phyloP scores from a whole-genome alignment of 2,113 vertebrate species.

The Leptodactylus fuscus region DNA sequence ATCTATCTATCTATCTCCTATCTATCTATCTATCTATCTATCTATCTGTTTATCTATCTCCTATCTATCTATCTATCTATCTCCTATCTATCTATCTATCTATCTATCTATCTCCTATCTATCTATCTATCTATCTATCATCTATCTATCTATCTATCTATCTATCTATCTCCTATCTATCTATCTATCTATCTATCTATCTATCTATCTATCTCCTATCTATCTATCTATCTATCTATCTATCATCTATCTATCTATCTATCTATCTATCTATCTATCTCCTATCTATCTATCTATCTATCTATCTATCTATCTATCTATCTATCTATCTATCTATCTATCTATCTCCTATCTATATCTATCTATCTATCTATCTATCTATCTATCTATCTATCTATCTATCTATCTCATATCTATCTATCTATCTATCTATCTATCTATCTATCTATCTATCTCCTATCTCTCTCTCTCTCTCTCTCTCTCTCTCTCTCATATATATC shows the following conservation, averaged over 20 bases:
- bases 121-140: neutral
- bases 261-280: neutral
- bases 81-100: slow-evolving; percentile 5
- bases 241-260: neutral
- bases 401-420: too few relatives aligned
- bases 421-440: too few relatives aligned
- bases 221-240: slow-evolving; percentile 19
- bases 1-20: neutral
- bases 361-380: slow-evolving; percentile 28
- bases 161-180: neutral
- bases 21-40: neutral
- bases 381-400: neutral
- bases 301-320: slow-evolving; percentile 9
- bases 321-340: slow-evolving; percentile 14
- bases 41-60: too few relatives aligned
- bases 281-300: neutral
- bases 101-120: too few relatives aligned
- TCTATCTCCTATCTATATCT: neutral
- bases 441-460: too few relatives aligned
- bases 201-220: slow-evolving; percentile 12
- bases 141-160: neutral
- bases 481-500: neutral
- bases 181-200: slow-evolving; percentile 9
- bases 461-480: neutral
- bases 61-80: slow-evolving; percentile 17